These are phyloP conservation scores for Sebastiscus tertius DNA, from an alignment of 2,797 vertebrate species.

Conservation along the genomic window DNA sequence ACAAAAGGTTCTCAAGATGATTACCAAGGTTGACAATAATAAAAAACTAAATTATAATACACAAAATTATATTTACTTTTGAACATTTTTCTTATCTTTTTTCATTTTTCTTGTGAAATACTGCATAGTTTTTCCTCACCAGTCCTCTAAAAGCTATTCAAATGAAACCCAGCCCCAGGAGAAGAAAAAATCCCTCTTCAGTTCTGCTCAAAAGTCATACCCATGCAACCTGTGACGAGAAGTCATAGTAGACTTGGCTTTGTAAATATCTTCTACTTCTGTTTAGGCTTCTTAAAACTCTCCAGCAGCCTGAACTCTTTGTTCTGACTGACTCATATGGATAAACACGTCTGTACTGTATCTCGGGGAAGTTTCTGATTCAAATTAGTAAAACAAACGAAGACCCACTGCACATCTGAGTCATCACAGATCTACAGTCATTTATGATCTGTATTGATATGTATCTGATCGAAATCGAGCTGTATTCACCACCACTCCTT, in stretches of 20 bases:
- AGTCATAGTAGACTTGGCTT: background rate
- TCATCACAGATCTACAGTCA: background rate
- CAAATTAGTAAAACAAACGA: background rate
- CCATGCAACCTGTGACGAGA: background rate
- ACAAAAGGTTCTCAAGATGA: background rate
- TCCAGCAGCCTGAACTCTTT: background rate
- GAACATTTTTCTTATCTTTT: background rate
- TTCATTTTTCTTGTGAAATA: background rate
- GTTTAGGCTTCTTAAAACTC: background rate
- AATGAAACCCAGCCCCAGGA: background rate
- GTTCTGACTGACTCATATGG: conserved; percentile 11
- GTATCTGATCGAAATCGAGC: background rate
- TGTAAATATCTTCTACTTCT: background rate
- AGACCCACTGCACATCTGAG: conserved; percentile 1
- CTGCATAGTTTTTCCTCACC: background rate
- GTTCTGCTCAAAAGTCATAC: background rate
- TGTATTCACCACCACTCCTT: background rate
- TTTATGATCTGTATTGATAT: conserved; percentile 4
- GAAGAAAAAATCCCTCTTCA: background rate
- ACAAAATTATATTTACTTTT: background rate
- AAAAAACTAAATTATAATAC: background rate
- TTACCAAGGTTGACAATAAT: background rate
- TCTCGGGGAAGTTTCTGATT: conserved; percentile 15
- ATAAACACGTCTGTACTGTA: background rate
- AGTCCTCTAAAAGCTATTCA: background rate